Conservation (phyloP, 2,797 vertebrate genomes). For the Sardinella longiceps region DNA sequence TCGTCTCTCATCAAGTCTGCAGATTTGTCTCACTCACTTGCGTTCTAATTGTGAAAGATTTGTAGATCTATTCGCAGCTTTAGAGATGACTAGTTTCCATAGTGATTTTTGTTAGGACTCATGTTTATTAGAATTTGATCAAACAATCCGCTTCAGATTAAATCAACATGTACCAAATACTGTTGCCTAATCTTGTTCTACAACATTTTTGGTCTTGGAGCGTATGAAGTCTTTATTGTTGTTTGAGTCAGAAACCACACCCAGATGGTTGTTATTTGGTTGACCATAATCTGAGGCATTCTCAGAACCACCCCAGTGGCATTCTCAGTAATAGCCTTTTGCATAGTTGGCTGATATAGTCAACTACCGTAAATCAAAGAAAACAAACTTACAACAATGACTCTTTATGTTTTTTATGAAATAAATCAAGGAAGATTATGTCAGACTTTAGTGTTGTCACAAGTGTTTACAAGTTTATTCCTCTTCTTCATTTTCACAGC, state of each 20-base stretch:
- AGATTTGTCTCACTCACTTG: no score
- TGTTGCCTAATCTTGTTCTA: neutral
- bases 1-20: no score
- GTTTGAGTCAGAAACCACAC: neutral
- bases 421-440: neutral
- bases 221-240: neutral
- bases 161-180: neutral
- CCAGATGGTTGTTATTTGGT: no score
- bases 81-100: no score
- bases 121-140: neutral
- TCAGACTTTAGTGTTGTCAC: no score
- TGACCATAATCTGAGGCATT: no score
- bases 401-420: neutral
- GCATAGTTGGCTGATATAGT: neutral
- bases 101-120: no score
- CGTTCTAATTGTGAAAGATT: no score
- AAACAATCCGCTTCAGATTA: neutral
- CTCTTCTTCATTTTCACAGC: neutral
- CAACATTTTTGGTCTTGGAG: neutral
- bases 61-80: no score
- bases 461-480: no score
- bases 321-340: neutral
- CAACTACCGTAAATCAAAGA: neutral
- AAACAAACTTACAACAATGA: neutral
- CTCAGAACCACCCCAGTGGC: neutral